Evolutionary conservation across 1,140 invertebrate genomes (phyloP).

Genomic region (Mylabris phalerata): DNA sequence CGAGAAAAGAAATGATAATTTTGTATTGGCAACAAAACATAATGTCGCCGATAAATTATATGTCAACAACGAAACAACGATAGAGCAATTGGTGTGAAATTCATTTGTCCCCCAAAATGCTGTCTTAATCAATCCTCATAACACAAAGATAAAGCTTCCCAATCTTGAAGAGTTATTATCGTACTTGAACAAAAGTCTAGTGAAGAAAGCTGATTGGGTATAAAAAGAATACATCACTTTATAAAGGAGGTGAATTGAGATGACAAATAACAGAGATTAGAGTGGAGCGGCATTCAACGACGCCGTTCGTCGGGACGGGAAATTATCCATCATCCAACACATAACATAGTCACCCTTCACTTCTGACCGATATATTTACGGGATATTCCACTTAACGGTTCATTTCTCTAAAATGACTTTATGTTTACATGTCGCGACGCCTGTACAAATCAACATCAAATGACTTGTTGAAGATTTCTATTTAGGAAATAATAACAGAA

Average conservation of each 20-base stretch:
- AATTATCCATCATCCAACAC: conserved; percentile 31
- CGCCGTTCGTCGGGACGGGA: conserved; percentile 35
- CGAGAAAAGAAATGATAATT: conserved; percentile 27
- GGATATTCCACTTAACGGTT: no score
- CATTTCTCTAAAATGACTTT: no score
- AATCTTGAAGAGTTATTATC: conserved; percentile 34
- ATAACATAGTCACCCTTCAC: no score
- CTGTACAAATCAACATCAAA: no score
- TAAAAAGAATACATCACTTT: conserved; percentile 38
- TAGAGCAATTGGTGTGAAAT: conserved; percentile 38
- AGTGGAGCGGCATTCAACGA: conserved; percentile 30
- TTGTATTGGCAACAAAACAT: conserved; percentile 23
- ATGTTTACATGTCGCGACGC: no score
- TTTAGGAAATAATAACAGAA: no score
- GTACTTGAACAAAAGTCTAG: conserved; percentile 33
- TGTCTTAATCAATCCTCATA: conserved; percentile 38
- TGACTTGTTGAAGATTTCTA: no score
- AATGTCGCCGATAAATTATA: conserved; percentile 33
- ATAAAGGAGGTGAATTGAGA: conserved; percentile 38
- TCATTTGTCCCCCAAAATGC: conserved; percentile 31
- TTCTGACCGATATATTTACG: no score
- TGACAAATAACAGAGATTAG: conserved; percentile 39
- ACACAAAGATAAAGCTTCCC: conserved; percentile 35
- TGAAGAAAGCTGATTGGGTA: conserved; percentile 33
- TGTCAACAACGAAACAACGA: conserved; percentile 31